phyloP scores from a whole-genome alignment of 2,888 invertebrate species.

The Disparrhopalites patrizii region DNA sequence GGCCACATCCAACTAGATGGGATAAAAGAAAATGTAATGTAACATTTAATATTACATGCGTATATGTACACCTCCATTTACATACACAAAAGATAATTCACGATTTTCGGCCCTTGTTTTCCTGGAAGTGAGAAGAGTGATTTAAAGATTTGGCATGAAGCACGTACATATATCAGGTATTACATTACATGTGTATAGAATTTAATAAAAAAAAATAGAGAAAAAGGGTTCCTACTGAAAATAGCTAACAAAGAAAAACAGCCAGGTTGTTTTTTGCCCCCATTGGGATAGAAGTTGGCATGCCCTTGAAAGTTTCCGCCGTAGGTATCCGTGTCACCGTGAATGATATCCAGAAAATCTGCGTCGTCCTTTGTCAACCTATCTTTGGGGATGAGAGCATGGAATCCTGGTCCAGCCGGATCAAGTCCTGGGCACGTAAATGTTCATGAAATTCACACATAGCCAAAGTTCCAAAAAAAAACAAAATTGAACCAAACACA shows the following conservation, averaged over 20 bases:
- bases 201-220: too few species aligned
- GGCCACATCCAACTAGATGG: constrained; percentile 22
- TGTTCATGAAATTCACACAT: not conserved
- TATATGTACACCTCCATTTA: not conserved
- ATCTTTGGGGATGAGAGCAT: constrained; percentile 52
- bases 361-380: constrained; percentile 64
- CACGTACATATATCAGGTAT: not conserved
- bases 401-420: constrained; percentile 65
- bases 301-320: constrained; percentile 40
- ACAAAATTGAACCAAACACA: too few species aligned
- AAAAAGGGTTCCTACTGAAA: too few species aligned
- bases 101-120: not conserved
- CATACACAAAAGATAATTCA: not conserved
- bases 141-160: too few species aligned
- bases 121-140: too few species aligned
- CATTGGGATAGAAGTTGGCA: constrained; percentile 39
- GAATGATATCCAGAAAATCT: constrained; percentile 63
- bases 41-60: not conserved
- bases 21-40: not conserved
- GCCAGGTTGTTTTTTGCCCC: constrained; percentile 4
- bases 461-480: not conserved
- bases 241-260: not conserved
- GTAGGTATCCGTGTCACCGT: constrained; percentile 25
- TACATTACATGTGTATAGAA: too few species aligned
- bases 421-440: constrained; percentile 53